phyloP scores from a whole-genome alignment of 2,797 vertebrate species.

The Poeciliopsis turneri region DNA sequence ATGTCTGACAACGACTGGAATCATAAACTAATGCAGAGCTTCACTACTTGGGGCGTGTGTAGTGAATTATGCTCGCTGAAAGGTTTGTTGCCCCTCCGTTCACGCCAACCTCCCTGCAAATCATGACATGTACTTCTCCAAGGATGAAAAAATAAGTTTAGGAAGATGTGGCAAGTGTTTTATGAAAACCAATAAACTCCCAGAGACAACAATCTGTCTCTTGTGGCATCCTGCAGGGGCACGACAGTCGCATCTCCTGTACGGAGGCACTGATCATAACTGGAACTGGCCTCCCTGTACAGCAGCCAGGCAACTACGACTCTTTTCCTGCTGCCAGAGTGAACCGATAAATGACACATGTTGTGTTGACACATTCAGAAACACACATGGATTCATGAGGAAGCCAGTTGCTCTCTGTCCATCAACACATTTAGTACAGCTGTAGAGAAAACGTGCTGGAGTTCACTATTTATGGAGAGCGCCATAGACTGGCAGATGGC shows the following conservation, averaged over 20 bases:
- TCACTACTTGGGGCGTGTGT: constrained; percentile 33
- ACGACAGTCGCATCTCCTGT: constrained; percentile 42
- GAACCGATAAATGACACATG: constrained; percentile 30
- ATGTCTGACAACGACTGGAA: constrained; percentile 33
- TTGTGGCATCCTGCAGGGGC: constrained; percentile 29
- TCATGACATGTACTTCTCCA: constrained; percentile 16
- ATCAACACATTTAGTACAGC: constrained; percentile 31
- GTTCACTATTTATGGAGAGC: constrained; percentile 10
- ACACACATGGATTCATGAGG: constrained; percentile 33
- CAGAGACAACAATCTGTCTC: constrained; percentile 36
- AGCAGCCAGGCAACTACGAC: constrained; percentile 9
- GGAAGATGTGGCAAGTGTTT: constrained; percentile 5
- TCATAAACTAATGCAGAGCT: constrained; percentile 43
- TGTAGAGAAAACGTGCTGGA: constrained; percentile 23
- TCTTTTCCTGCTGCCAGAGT: constrained; percentile 11
- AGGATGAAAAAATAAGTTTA: constrained; percentile 12
- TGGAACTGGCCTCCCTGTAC: constrained; percentile 26
- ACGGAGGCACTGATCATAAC: constrained; percentile 27
- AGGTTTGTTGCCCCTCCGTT: constrained; percentile 10
- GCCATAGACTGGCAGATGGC: constrained; percentile 31
- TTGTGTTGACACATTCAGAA: constrained; percentile 29
- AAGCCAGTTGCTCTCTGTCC: constrained; percentile 18
- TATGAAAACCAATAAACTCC: constrained; percentile 1
- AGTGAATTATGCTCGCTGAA: constrained; percentile 31
- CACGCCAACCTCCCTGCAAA: constrained; percentile 6